These are phyloP conservation scores for Pasiphila rectangulata DNA, from an alignment of 2,888 invertebrate genomes.

Conservation along the genomic window DNA sequence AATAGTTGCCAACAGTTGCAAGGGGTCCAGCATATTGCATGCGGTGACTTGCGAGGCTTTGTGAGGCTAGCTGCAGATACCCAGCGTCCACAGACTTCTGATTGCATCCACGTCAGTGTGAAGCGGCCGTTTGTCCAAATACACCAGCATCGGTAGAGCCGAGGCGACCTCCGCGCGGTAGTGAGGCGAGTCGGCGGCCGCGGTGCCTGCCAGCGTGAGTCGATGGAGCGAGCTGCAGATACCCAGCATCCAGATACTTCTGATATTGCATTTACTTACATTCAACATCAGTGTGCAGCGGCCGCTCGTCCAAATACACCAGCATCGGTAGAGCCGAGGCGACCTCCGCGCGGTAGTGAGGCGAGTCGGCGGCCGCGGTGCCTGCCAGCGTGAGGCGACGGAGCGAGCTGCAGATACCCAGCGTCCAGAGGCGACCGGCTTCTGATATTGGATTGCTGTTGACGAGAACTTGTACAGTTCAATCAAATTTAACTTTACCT, in stretches of 20 bases:
- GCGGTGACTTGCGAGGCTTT: too few species aligned
- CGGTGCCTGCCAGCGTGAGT: too few species aligned
- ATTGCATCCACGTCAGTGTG: conserved; percentile 51
- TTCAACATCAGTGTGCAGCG: conserved; percentile 53
- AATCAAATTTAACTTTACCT: too few species aligned
- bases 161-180: conserved; percentile 55
- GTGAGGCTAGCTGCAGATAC: too few species aligned
- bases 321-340: conserved; percentile 62
- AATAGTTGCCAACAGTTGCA: too few species aligned
- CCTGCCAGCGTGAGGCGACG: conserved; percentile 57
- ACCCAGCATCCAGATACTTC: neutral
- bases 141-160: conserved; percentile 60
- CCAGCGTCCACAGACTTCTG: too few species aligned
- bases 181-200: too few species aligned
- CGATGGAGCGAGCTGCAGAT: too few species aligned
- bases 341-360: conserved; percentile 53
- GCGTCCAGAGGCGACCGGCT: conserved; percentile 64
- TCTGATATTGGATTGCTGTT: conserved; percentile 66
- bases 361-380: conserved; percentile 50
- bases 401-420: conserved; percentile 64
- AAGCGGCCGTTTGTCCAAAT: conserved; percentile 58
- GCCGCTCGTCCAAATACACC: conserved; percentile 58
- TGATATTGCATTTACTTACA: conserved; percentile 43
- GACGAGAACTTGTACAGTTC: too few species aligned
- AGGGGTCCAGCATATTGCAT: too few species aligned